These are phyloP conservation scores for Erethizon dorsatum DNA, from an alignment of 2,797 vertebrate species.

Conservation along the genomic window DNA sequence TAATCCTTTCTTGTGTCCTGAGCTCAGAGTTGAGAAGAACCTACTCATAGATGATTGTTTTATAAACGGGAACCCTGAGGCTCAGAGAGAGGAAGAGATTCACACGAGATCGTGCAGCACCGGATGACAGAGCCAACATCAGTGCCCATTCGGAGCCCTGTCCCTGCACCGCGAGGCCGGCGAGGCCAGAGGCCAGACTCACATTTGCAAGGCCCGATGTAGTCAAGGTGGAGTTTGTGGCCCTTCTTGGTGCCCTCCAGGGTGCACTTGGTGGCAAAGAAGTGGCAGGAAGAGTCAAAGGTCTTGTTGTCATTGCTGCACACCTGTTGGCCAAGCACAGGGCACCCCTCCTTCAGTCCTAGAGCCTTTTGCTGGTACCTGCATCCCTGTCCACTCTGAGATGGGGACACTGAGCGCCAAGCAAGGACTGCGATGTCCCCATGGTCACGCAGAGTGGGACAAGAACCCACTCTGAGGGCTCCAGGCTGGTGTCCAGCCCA, in stretches of 20 bases:
- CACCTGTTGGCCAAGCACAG: slow-evolving; percentile 90
- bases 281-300: slow-evolving; percentile 97
- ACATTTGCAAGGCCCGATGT: slow-evolving; percentile 99
- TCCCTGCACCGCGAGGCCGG: neutral
- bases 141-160: neutral
- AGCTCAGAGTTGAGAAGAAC: neutral
- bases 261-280: slow-evolving; percentile 98
- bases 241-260: slow-evolving; percentile 99
- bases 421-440: neutral
- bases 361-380: fast-evolving
- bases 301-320: slow-evolving; percentile 99
- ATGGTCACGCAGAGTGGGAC: neutral
- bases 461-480: neutral
- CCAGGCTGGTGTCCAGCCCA: too few relatives aligned
- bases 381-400: neutral
- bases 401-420: neutral
- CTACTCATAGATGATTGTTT: neutral
- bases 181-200: slow-evolving; percentile 82
- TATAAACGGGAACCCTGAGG: neutral
- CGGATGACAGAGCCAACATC: neutral
- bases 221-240: slow-evolving; percentile 99
- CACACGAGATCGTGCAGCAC: neutral
- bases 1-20: neutral
- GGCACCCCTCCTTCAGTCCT: neutral
- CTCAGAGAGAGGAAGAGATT: neutral